phyloP scores from a whole-genome alignment of 2,888 invertebrate genomes.

The Pterobdella sp. region DNA sequence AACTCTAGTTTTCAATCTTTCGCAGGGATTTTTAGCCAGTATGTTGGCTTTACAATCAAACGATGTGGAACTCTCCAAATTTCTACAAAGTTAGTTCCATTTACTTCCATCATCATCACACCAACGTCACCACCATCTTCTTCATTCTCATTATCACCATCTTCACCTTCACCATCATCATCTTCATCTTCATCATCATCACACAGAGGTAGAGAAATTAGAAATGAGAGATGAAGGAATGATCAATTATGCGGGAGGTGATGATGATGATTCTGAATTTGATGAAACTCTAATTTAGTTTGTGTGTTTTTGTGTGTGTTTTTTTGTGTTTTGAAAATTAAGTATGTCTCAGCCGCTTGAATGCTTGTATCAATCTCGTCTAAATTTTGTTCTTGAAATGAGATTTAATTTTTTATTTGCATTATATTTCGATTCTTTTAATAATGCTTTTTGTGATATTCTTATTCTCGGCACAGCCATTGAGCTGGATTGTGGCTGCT shows the following conservation, averaged over 20 bases:
- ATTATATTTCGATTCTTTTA: no score
- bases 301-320: not conserved
- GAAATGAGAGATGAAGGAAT: slow-evolving; percentile 4
- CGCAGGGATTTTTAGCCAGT: slow-evolving; percentile 24
- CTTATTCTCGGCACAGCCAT: no score
- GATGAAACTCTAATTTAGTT: not conserved
- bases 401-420: no score
- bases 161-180: slow-evolving; percentile 3
- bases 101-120: no score
- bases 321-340: no score
- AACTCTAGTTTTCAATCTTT: not conserved
- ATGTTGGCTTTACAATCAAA: slow-evolving; percentile 24
- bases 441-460: no score
- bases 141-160: not conserved
- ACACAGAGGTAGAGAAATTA: slow-evolving; percentile 7
- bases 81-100: slow-evolving; percentile 14
- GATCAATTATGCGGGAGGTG: not conserved
- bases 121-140: no score
- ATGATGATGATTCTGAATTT: slow-evolving; percentile 11
- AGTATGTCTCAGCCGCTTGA: no score
- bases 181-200: slow-evolving; percentile 1
- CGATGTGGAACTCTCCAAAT: slow-evolving; percentile 25
- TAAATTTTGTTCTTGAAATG: no score
- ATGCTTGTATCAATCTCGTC: no score
- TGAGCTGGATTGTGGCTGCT: no score